phyloP scores from a whole-genome alignment of 2,797 vertebrate genomes.

The Falco biarmicus region DNA sequence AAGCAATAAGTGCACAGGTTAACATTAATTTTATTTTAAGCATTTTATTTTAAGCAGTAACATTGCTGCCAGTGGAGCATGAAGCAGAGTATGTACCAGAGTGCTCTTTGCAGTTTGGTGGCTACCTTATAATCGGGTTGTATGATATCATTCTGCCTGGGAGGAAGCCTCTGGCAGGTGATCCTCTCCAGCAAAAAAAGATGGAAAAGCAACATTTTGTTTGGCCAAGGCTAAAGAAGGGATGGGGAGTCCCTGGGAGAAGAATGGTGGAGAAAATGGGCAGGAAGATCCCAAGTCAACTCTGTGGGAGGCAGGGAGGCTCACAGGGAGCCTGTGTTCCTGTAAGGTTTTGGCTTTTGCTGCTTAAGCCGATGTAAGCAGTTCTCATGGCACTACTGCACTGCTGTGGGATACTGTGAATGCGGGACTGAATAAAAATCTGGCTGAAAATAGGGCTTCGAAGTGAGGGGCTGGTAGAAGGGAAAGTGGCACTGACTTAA shows the following conservation, averaged over 20 bases:
- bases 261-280: not conserved
- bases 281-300: not conserved
- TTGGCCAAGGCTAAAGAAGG: not conserved
- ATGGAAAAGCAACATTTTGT: not conserved
- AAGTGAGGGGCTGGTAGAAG: not conserved
- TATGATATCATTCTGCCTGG: fast-evolving
- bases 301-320: not conserved
- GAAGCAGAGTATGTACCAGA: not conserved
- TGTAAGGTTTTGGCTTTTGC: not conserved
- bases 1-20: not conserved
- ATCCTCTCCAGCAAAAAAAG: not conserved
- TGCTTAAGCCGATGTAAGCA: not conserved
- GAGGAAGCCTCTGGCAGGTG: not conserved
- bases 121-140: not conserved
- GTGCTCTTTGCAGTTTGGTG: not conserved
- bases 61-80: not conserved
- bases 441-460: fast-evolving
- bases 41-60: not conserved
- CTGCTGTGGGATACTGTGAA: not conserved
- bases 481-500: not conserved
- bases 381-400: not conserved
- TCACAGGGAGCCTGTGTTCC: not conserved
- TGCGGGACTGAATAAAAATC: fast-evolving
- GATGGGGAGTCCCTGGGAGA: not conserved
- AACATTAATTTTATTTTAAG: not conserved